Percentiles rank a stretch among this genome's conserved stretches.
Evolutionary conservation across 2,113 vertebrate genomes (phyloP).

Genomic region (Neotragus moschatus): DNA sequence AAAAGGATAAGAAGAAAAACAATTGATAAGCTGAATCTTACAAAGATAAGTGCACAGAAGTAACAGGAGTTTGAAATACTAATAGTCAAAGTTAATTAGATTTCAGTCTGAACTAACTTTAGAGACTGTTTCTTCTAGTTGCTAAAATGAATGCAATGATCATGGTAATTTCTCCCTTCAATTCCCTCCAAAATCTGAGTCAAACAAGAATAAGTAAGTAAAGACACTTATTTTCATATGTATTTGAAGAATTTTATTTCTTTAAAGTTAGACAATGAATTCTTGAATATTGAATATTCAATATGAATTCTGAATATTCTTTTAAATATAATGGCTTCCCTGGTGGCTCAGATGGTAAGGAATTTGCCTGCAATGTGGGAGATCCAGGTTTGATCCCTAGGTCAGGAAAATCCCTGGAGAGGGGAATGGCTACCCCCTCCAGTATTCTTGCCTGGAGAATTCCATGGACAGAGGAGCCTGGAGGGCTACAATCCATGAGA

Average conservation of each 20-base stretch:
- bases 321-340: not conserved
- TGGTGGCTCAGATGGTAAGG: not conserved
- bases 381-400: not conserved
- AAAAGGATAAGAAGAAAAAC: not conserved
- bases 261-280: constrained; percentile 16
- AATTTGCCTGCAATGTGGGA: not conserved
- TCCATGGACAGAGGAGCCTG: not conserved
- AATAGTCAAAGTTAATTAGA: not conserved
- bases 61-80: not conserved
- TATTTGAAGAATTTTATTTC: not conserved
- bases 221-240: not conserved
- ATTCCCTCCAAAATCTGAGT: not conserved
- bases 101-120: not conserved
- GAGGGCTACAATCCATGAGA: not conserved
- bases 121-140: not conserved
- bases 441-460: not conserved
- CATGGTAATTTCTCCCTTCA: not conserved
- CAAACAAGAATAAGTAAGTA: not conserved
- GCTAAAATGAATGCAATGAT: not conserved
- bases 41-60: not conserved
- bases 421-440: not conserved
- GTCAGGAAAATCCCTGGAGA: not conserved
- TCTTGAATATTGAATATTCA: not conserved
- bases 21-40: not conserved
- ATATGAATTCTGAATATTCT: not conserved